Evolutionary conservation across 2,797 vertebrate genomes (phyloP).

Genomic region (Danio jaintianensis): DNA sequence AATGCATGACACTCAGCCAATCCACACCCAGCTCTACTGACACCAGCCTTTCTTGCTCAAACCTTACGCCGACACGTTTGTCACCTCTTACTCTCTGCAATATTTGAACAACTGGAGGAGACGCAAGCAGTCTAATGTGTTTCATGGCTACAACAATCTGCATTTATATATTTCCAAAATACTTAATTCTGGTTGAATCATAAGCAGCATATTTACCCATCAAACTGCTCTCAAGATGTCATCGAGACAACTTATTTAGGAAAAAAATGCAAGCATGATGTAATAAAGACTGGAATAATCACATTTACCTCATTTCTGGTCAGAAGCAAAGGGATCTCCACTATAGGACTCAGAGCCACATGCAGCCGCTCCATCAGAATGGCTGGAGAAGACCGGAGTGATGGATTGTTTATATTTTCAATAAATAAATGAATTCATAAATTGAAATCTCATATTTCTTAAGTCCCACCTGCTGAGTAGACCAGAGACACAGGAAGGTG

Average conservation of each 20-base stretch:
- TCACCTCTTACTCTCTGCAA: not conserved
- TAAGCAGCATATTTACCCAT: too few species aligned
- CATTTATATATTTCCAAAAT: too few species aligned
- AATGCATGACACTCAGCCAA: constrained; percentile 71
- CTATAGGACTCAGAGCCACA: constrained; percentile 81
- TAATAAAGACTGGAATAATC: not conserved
- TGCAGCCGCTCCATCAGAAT: constrained; percentile 86
- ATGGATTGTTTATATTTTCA: not conserved
- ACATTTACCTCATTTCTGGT: constrained; percentile 86
- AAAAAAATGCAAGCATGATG: not conserved
- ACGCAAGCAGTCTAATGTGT: not conserved
- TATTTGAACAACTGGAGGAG: not conserved
- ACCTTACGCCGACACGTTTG: not conserved
- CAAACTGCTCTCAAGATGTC: not conserved
- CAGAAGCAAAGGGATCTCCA: constrained; percentile 85
- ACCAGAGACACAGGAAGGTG: constrained; percentile 84
- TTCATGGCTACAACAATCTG: not conserved
- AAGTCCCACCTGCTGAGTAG: constrained; percentile 85
- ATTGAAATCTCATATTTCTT: not conserved
- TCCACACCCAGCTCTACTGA: not conserved
- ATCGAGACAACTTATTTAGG: not conserved
- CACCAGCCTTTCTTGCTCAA: not conserved
- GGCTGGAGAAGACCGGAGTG: constrained; percentile 73
- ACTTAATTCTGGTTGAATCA: too few species aligned
- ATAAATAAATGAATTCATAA: not conserved